Base-by-base conservation (phyloP, 1,140 invertebrate genomes). In the Papilio helenus region DNA sequence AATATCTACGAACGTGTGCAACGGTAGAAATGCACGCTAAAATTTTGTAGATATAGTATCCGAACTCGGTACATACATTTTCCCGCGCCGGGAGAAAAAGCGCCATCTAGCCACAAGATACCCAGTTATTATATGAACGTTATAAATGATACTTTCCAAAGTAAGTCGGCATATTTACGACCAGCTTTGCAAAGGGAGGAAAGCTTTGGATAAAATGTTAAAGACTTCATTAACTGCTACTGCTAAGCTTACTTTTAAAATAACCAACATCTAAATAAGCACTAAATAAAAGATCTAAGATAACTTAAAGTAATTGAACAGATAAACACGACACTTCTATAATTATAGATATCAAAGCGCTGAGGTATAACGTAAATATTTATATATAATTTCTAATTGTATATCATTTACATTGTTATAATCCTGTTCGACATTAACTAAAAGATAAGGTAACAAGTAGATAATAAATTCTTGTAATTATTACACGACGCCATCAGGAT, bases 91-190 rank as follows among this genome's bases (percentile, higher is more conserved):
- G 51, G 74, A 76, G 74, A 76, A 76, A 61, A 76, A 34, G 26
- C 14, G n/a, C 20, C 73, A 55, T 39, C 49, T 61, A 14, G 29
- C 20, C n/a, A 39, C 29, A 58, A 29, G 26, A 61, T 42, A 51
- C 51, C 74, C 74, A 76, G 51, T 76, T 61, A 76, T 76, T 42
- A 76, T 61, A 44, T 61, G 26, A 42, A 58, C 26, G 29, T 39
- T 76, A 39, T 18, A 76, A 76, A 76, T 76, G 18, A 76, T 76
- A 76, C 74, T 34, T 76, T 76, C 74, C 12, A 76, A 76, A 76
- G 72, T 51, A 76, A 76, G 72, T 51, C 42, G 72, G 10, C 1
- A 72, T 72, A 39, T 39, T 46, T 8, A 34, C 72, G 7, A 10
- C 20, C 10, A 73, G 23, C 20, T 20, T 49, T 46, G 14, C 18